Evolutionary conservation across 2,797 vertebrate genomes (phyloP), one percentile per base, ranked within the genome.

Genomic region (Pipistrellus pygmaeus): DNA sequence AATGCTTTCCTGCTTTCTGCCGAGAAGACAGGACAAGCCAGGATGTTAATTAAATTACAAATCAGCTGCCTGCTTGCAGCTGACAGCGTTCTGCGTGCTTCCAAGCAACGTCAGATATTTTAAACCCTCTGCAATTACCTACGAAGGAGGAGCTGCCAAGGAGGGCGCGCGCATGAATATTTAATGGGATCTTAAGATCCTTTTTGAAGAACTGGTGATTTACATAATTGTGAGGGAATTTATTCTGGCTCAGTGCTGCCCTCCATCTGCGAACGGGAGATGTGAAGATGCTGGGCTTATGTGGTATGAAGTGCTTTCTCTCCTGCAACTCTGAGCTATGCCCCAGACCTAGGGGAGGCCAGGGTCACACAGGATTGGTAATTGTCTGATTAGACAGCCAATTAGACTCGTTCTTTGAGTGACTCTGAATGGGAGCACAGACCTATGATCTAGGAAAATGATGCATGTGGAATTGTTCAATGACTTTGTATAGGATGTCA

Each of bases 11-110:
- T 68, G 41, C 51, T 91, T 94, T 95, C 97, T 94, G 66, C 89
- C 55, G 86, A 14, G 69, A 94, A 96, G 91, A 92, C 78, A 93
- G 94, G 89, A 97, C 91, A 95, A 97, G 82, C 97, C 96, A 96
- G 94, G 98, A 98, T 96, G 97, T 98, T 98, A 98, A 98, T 98
- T 98, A 98, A 98, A 98, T 98, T 98, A 98, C 97, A 98, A 98
- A 98, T 98, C 98, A 98, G 95, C 94, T 94, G 91, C 95, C 94
- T 96, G 96, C 97, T 92, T 96, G 93, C 97, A 98, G 97, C 97
- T 98, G 97, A 96, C 96, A 96, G 96, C 53, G 97, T 97, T 98
- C 97, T 97, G 96, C 98, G 97, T 30, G 0, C 95, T 98, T 96
- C 97, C 97, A 98, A 88, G 96, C 92, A 97, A 94, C 93, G 86